Conservation (phyloP, 2,888 invertebrate genomes). For the Apocheima hispidaria region DNA sequence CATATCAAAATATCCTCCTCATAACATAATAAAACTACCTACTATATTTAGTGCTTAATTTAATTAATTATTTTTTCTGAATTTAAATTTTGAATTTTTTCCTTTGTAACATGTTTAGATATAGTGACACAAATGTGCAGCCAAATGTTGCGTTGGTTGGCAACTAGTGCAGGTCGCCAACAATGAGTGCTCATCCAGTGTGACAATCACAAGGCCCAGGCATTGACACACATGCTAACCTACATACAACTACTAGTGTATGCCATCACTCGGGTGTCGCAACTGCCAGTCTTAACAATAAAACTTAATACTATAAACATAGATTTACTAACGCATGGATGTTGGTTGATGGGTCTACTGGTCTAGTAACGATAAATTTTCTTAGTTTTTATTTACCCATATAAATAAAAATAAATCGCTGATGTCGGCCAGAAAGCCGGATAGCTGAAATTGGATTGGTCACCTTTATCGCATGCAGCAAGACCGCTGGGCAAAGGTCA, state of each 20-base stretch:
- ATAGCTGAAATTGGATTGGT: too few species aligned
- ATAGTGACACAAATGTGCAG: constrained; percentile 71
- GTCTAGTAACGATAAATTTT: too few species aligned
- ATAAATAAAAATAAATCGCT: too few species aligned
- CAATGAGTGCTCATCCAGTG: constrained; percentile 65
- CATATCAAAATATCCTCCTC: constrained; percentile 37
- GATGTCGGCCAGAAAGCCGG: too few species aligned
- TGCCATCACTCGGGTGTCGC: constrained; percentile 56
- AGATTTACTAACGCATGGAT: too few species aligned
- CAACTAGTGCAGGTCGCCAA: constrained; percentile 62
- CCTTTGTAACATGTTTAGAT: constrained; percentile 43
- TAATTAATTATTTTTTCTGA: constrained; percentile 18
- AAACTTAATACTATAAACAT: constrained; percentile 57
- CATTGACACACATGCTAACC: constrained; percentile 67
- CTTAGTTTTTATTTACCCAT: too few species aligned
- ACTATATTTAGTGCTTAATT: constrained; percentile 26
- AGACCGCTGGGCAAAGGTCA: too few species aligned
- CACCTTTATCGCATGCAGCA: too few species aligned
- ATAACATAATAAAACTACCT: constrained; percentile 17
- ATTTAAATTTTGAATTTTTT: too few species aligned
- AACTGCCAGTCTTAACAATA: constrained; percentile 66
- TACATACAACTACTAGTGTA: constrained; percentile 57
- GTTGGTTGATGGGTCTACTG: too few species aligned
- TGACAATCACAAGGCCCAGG: constrained; percentile 58
- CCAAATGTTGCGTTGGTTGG: constrained; percentile 71